Evolutionary conservation across 1,140 invertebrate species (phyloP).

Genomic region (Papilio dardanus): DNA sequence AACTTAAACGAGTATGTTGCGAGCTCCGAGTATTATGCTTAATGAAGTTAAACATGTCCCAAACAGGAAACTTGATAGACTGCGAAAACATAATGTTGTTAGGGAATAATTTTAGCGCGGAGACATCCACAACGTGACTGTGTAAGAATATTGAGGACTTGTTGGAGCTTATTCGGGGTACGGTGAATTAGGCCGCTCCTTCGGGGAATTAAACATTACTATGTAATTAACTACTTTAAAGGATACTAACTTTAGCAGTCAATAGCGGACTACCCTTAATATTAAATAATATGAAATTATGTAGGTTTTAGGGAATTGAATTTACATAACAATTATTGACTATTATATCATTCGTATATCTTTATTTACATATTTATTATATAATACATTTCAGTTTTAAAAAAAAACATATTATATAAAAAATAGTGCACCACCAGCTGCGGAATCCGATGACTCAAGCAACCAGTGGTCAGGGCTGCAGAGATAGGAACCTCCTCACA

Average conservation of each 20-base stretch:
- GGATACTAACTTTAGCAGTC: conserved; percentile 34
- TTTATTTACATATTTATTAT: too few species aligned
- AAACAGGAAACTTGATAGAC: conserved; percentile 61
- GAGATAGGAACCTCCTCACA: too few species aligned
- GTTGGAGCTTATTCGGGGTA: conserved; percentile 29
- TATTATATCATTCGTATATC: too few species aligned
- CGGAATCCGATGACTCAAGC: too few species aligned
- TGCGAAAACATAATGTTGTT: conserved; percentile 42
- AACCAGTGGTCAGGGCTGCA: too few species aligned
- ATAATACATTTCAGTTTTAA: too few species aligned
- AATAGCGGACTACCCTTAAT: conserved; percentile 28
- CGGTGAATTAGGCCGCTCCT: conserved; percentile 30
- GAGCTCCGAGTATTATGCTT: conserved; percentile 73
- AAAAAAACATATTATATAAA: too few species aligned
- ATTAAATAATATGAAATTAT: conserved; percentile 3
- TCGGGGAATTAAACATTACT: conserved; percentile 28
- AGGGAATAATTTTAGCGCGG: conserved; percentile 37
- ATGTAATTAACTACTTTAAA: conserved; percentile 38
- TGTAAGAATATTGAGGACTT: conserved; percentile 39
- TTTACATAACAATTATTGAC: neutral
- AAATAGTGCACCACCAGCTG: too few species aligned
- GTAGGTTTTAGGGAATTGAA: neutral
- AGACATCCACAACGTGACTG: conserved; percentile 36
- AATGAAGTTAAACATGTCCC: conserved; percentile 80
- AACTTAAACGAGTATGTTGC: conserved; percentile 80